phyloP scores from a whole-genome alignment of 2,888 invertebrate genomes.

The Notodonta ziczac region DNA sequence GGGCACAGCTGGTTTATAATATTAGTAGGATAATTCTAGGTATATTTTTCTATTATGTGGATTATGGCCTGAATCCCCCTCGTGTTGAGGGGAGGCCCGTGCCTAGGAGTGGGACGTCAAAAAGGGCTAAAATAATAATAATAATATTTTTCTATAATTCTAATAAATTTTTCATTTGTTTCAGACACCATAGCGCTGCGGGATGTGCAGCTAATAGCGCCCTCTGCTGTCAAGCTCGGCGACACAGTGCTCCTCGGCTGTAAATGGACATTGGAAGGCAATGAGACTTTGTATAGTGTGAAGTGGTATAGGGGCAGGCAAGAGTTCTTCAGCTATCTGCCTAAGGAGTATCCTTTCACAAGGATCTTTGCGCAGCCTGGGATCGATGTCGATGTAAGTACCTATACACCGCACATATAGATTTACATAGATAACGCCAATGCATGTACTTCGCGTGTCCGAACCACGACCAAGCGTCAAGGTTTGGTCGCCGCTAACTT shows the following conservation, averaged over 20 bases:
- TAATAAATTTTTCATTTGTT: constrained; percentile 46
- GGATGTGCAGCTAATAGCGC: constrained; percentile 88
- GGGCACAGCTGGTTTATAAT: no score
- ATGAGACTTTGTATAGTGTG: constrained; percentile 90
- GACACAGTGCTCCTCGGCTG: constrained; percentile 90
- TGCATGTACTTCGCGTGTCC: no score
- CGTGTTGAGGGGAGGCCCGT: no score
- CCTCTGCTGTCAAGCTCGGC: constrained; percentile 88
- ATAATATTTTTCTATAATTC: no score
- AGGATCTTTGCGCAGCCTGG: constrained; percentile 89
- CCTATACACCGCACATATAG: background rate
- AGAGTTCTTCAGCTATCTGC: constrained; percentile 92
- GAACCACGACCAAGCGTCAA: no score
- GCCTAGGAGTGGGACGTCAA: no score
- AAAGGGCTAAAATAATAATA: no score
- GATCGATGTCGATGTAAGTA: constrained; percentile 89
- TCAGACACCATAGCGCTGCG: constrained; percentile 85
- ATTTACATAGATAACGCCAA: no score
- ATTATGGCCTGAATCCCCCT: no score
- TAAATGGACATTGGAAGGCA: constrained; percentile 88
- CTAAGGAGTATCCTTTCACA: constrained; percentile 90
- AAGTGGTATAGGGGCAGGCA: constrained; percentile 92
- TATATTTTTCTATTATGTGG: no score
- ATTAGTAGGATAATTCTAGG: no score
- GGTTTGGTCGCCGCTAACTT: no score